Evolutionary conservation across 2,113 vertebrate species (phyloP).

Genomic region (Boleophthalmus pectinirostris): DNA sequence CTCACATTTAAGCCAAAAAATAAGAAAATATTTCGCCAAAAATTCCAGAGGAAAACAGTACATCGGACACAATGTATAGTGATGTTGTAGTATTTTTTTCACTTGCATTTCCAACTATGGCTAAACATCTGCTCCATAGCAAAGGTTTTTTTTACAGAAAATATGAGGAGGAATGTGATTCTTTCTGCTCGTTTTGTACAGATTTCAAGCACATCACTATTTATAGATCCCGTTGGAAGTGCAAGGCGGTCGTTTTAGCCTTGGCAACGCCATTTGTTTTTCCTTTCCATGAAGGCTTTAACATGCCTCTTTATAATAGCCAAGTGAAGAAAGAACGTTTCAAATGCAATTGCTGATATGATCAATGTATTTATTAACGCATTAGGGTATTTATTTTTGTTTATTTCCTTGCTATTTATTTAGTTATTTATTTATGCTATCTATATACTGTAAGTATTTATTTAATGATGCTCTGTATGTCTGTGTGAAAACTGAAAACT

Average conservation of each 20-base stretch:
- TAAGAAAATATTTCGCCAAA: constrained; percentile 11
- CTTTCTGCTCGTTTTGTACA: constrained; percentile 78
- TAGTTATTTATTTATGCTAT: constrained; percentile 78
- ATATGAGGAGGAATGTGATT: constrained; percentile 71
- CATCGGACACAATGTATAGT: constrained; percentile 65
- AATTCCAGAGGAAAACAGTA: constrained; percentile 43
- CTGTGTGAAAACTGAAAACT: constrained; percentile 74
- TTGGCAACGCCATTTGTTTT: constrained; percentile 57
- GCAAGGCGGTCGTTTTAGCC: constrained; percentile 67
- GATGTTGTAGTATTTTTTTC: constrained; percentile 59
- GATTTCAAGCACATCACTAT: constrained; percentile 81
- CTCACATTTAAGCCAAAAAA: constrained; percentile 52
- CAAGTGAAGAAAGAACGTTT: constrained; percentile 60
- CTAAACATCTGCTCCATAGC: constrained; percentile 60
- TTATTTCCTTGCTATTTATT: constrained; percentile 54
- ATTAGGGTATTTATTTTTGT: constrained; percentile 67
- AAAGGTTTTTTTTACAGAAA: constrained; percentile 70
- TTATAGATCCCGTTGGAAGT: constrained; percentile 69
- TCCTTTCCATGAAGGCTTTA: constrained; percentile 71
- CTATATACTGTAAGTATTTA: constrained; percentile 81
- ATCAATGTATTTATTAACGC: constrained; percentile 79
- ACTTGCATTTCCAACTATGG: constrained; percentile 59
- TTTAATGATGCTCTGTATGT: constrained; percentile 78
- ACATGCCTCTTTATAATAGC: constrained; percentile 69
- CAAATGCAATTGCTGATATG: constrained; percentile 73